Base-by-base conservation (phyloP, 1,140 invertebrate genomes). In the Macrobrachium rosenbergii region DNA sequence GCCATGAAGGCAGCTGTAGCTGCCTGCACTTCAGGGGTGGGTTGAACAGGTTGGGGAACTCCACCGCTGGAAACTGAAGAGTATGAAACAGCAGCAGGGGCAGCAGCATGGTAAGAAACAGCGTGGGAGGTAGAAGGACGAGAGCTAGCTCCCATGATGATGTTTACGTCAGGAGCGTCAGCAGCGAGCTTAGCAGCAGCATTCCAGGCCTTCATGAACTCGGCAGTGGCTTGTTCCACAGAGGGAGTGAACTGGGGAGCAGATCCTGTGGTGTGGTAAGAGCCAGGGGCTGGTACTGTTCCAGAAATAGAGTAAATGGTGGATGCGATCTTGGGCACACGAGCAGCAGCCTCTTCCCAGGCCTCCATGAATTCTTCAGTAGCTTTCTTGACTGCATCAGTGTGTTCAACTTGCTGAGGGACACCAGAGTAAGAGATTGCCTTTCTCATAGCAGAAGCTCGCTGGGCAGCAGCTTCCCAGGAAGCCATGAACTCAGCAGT, bases 141-240 rank as follows among this genome's bases (percentile, higher is more conserved):
- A 43, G 77, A 60, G 69, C 81, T 82, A 37, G 81, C 67, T 59
- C 81, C 81, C 81, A 82, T 82, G 21, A 82, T 82, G 37, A 82
- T 82, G 67, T 82, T 82, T 19, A 82, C 81, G 72, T 83, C 82
- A 62, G 82, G 82, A 52, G 82, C 82, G 21, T 67, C 82, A 60
- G n/a, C 52, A 37, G 82, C 82, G 37, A 45, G 69, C 21, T 45
- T 67, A 58, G 81, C 64, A 21, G 64, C 78, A 81, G 78, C 62
- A 6, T 62, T 62, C 59, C 77, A 79, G 19, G 5, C n/a, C 58
- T 62, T 64, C 77, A 62, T 81, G 60, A 81, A 81, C 7, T 81
- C 23, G 19, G 78, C 78, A 16, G 60, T 81, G n/a, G 78, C 78
- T 37, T 64, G 5, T 14, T 59, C 21, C 43, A 81, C 62, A 8